A percentile compares a stretch with the other conserved stretches of the same genome.
Evolutionary conservation across 2,797 vertebrate genomes (phyloP).

Genomic region (Xenopus petersii): DNA sequence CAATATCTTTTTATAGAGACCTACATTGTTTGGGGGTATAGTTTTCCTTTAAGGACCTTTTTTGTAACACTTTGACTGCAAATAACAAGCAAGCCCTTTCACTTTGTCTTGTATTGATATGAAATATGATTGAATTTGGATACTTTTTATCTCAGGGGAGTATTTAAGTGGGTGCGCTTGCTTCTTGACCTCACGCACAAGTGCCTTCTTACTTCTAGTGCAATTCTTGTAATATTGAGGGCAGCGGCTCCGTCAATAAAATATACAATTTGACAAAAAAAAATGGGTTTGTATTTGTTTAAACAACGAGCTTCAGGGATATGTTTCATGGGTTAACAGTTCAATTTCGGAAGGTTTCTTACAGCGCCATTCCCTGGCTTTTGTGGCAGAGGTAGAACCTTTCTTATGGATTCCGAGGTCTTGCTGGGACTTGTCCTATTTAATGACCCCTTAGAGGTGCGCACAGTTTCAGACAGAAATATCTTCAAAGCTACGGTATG

Average conservation of each 20-base stretch:
- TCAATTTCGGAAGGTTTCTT: neutral
- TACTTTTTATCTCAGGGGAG: conserved; percentile 15
- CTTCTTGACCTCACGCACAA: conserved; percentile 5
- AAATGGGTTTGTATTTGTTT: neutral
- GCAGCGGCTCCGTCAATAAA: conserved; percentile 13
- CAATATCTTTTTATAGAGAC: too few relatives aligned
- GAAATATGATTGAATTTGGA: neutral
- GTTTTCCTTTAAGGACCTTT: too few relatives aligned
- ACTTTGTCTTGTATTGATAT: neutral
- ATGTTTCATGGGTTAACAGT: conserved; percentile 24
- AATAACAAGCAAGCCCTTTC: neutral
- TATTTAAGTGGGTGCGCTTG: neutral
- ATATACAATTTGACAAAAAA: neutral
- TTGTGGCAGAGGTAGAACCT: conserved; percentile 24
- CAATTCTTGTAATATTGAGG: conserved; percentile 16
- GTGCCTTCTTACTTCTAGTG: conserved; percentile 19
- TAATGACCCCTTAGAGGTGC: conserved; percentile 7
- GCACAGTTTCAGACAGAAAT: neutral
- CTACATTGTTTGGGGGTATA: too few relatives aligned
- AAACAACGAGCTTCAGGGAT: neutral
- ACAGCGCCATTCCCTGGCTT: conserved; percentile 4
- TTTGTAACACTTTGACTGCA: neutral
- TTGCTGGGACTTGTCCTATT: conserved; percentile 30
- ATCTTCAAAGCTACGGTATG: too few relatives aligned
- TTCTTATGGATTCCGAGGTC: conserved; percentile 1